Evolutionary conservation across 92 coral and sea anemone species (phyloP).

Genomic region (Pocillopora meandrina): DNA sequence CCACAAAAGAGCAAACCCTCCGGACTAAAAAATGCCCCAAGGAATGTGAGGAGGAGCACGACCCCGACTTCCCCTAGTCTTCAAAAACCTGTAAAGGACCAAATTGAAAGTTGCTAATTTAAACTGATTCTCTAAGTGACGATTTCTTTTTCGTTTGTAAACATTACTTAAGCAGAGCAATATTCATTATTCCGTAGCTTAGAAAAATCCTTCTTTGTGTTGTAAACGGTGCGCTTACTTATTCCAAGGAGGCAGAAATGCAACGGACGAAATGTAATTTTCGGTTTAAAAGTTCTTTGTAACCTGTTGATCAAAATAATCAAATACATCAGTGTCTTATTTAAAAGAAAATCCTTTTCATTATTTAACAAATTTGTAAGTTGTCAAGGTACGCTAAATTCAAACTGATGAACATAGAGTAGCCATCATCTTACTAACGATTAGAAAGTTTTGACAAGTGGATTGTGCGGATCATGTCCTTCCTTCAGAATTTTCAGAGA

Average conservation of each 20-base stretch:
- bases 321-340: no score
- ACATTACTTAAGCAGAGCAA: not conserved
- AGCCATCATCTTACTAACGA: not conserved
- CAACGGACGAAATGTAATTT: no score
- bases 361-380: no score
- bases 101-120: conserved; percentile 42
- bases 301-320: no score
- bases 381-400: no score
- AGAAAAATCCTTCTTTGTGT: no score
- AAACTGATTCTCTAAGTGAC: not conserved
- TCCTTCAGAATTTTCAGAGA: conserved; percentile 90
- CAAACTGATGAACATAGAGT: no score
- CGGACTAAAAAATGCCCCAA: conserved; percentile 24
- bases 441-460: conserved; percentile 55
- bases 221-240: not conserved
- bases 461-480: conserved; percentile 85
- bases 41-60: conserved; percentile 44
- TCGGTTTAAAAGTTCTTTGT: no score
- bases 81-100: conserved; percentile 29
- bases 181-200: not conserved
- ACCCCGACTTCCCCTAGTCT: conserved; percentile 51
- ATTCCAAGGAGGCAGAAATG: not conserved
- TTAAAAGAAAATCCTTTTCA: no score
- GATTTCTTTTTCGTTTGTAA: not conserved
- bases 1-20: conserved; percentile 55